phyloP scores from a whole-genome alignment of 2,113 vertebrate species.

The Columba janthina region DNA sequence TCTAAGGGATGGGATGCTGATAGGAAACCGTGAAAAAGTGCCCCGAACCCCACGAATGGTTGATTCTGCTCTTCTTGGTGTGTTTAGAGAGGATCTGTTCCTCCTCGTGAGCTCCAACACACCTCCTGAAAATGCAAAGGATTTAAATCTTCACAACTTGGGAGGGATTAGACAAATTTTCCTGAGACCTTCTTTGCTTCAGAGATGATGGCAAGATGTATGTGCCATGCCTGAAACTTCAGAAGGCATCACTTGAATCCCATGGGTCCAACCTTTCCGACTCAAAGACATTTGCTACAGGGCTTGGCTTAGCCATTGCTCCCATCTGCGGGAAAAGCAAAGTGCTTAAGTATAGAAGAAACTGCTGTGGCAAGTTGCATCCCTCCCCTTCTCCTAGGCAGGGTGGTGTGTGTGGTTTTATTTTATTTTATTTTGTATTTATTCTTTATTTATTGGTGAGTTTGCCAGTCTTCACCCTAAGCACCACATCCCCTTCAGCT shows the following conservation, averaged over 20 bases:
- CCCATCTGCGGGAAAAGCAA: not conserved
- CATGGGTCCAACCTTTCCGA: not conserved
- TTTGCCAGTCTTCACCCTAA: not conserved
- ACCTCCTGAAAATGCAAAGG: not conserved
- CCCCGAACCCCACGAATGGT: rapidly evolving
- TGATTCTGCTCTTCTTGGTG: rapidly evolving
- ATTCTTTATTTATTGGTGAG: no score
- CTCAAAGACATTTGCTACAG: not conserved
- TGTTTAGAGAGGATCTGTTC: not conserved
- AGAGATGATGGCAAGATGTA: rapidly evolving
- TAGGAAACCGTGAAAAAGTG: not conserved
- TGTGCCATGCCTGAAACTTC: not conserved
- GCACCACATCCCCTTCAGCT: not conserved
- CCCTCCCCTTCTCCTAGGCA: no score
- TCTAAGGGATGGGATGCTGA: not conserved
- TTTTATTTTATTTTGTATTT: no score
- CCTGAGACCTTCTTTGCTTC: not conserved
- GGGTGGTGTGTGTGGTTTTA: no score
- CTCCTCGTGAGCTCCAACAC: not conserved
- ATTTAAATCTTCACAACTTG: not conserved
- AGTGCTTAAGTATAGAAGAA: not conserved
- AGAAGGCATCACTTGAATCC: not conserved
- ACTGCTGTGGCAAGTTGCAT: not conserved
- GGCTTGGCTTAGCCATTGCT: not conserved
- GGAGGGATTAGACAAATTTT: not conserved